Base-by-base conservation (phyloP, 2,113 vertebrate species). In the Hyperoodon ampullatus region DNA sequence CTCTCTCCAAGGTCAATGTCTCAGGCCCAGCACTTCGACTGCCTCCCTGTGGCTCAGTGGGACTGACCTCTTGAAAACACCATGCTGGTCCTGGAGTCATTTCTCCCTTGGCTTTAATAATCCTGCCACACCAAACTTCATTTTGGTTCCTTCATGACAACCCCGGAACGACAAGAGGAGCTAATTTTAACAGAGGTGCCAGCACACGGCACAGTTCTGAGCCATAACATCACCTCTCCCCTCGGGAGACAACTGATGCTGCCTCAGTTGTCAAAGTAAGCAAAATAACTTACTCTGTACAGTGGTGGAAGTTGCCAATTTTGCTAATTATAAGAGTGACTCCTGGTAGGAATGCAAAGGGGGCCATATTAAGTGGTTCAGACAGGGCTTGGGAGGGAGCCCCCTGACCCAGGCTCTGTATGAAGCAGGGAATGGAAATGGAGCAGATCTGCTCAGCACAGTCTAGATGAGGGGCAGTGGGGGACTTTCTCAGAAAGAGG, bases 381-480 rank as follows among this genome's bases (percentile, higher is more conserved):
- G 70, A 66, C 53, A 13, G n/a, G 9, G 60, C 47, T 28, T 13
- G n/a, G 16, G 3, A 7, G 9, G 39, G 35, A 58, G 2, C 10
- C 6, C 33, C 39, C 18, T 14, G 21, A 0, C 3, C 39, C 63
- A 2, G 58, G 70, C 26, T 28, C 55, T 24, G 23, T 4, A 35
- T 1, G 8, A 39, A 8, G 6, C 85, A 26, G 8, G n/a, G 44
- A 65, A 13, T 0, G 6, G 39, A 70, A 71, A 44, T 0, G 18
- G n/a, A 75, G 53, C 44, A 35, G 28, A 28, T 10, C 88, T 42
- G 72, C 75, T 72, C 10, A 1, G 58, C 74, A 55, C 9, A 12
- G n/a, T 26, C 72, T 33, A 8, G 28, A 21, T 11, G 44, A 1
- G 13, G 24, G 33, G 19, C 2, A 0, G 5, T 0, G 7, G 6